phyloP scores from a whole-genome alignment of 1,140 invertebrate species.

The Callitettix versicolor region DNA sequence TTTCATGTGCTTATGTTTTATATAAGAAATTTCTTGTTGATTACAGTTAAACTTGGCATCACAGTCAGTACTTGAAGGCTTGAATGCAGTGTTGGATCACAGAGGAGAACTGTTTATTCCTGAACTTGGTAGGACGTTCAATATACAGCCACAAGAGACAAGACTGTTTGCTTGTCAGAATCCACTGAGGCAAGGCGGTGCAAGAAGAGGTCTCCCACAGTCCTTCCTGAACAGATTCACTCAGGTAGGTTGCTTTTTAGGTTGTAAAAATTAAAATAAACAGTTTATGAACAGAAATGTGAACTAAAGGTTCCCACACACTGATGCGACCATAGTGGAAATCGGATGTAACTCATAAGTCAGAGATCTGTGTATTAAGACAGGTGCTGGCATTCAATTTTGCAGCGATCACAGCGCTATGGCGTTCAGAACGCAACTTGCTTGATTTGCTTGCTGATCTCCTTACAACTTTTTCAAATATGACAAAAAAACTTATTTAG shows the following conservation, averaged over 20 bases:
- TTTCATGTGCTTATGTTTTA: too few relatives aligned
- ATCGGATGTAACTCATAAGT: too few relatives aligned
- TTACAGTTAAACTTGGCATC: constrained; percentile 85
- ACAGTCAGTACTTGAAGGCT: constrained; percentile 93
- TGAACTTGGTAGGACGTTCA: constrained; percentile 82
- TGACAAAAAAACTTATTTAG: too few relatives aligned
- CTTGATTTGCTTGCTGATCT: too few relatives aligned
- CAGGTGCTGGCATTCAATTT: too few relatives aligned
- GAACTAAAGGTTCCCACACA: too few relatives aligned
- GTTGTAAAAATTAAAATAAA: not conserved
- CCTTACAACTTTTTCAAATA: too few relatives aligned
- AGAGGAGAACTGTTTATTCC: constrained; percentile 92
- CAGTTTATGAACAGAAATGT: too few relatives aligned
- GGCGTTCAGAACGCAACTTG: too few relatives aligned
- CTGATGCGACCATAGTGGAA: too few relatives aligned
- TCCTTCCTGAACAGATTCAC: constrained; percentile 98
- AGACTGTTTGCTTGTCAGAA: constrained; percentile 97
- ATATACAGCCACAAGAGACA: constrained; percentile 54
- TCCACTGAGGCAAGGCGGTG: constrained; percentile 91
- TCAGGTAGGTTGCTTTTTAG: constrained; percentile 47
- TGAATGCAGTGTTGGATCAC: constrained; percentile 98
- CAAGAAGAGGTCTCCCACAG: constrained; percentile 85
- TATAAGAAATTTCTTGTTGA: not conserved
- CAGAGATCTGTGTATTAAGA: too few relatives aligned
- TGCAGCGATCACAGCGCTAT: too few relatives aligned